Base-by-base conservation (phyloP, 1,140 invertebrate species). In the Hestina assimilis region DNA sequence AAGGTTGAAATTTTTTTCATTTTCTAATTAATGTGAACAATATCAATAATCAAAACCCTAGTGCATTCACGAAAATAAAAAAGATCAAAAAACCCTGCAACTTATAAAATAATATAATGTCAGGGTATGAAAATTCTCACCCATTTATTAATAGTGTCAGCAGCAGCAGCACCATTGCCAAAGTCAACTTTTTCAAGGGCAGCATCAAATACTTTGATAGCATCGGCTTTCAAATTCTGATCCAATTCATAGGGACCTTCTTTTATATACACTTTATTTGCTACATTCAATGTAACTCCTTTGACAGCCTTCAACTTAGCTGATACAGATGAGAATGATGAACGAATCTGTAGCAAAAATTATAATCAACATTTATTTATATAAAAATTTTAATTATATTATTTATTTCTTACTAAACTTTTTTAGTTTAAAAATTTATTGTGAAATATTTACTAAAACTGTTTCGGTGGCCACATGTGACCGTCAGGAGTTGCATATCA, bases 241-340 rank as follows among this genome's bases (percentile, higher is more conserved):
- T 72, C 29, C 1, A 88, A 60, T 4, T 86, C 80, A 59, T 85
- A 83, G 1, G 21, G 50, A 52, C 85, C 81, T 1, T 86, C 80
- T 54, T 77, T 75, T 3, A 88, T 57, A 24, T 85, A 88, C 11
- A 88, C 77, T 35, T 78, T 83, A 45, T 88, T 88, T 21, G 85
- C 85, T 14, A 85, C 68, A 59, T 79, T 70, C 9, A 88, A 51
- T 33, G 81, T 86, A 1, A 88, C 68, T 21, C 83, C 85, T 35
- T 83, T 78, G 1, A 86, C 55, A 0, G 74, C 52, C 50, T 70
- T 82, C 24, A 87, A 40, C 29, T 72, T 82, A 6, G 63, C 52
- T 17, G 83, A 68, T 1, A 83, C 62, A 12, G 47, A 19, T 4
- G 69, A 50, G 38, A 86, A 87, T 54, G 74, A 69, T 29, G 72